Conservation (phyloP, 2,113 vertebrate genomes). For the Dolichotis patagonum region DNA sequence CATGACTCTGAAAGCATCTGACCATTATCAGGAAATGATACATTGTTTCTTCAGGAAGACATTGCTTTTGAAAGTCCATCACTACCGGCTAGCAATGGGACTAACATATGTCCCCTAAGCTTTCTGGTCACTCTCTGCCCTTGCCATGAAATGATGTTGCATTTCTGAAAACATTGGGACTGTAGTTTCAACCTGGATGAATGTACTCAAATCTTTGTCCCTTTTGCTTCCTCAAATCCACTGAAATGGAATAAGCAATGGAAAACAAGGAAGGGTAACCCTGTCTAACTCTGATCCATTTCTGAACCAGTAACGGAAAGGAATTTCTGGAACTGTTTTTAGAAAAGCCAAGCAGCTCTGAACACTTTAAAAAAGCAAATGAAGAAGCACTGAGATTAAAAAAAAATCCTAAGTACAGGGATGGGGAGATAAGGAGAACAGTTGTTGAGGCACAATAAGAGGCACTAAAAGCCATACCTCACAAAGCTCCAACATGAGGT, state of each 20-base stretch:
- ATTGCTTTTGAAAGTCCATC: constrained; percentile 4
- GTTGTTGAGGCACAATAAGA: background rate
- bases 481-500: background rate
- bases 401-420: background rate
- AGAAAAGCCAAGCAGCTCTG: constrained; percentile 2
- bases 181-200: background rate
- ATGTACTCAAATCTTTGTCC: background rate
- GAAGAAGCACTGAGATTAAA: background rate
- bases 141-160: background rate
- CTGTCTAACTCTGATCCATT: background rate
- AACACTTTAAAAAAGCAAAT: background rate
- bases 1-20: background rate
- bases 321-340: constrained; percentile 39
- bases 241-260: background rate
- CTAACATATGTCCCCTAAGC: background rate
- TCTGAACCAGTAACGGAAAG: background rate
- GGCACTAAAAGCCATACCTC: background rate
- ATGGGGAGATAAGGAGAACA: background rate
- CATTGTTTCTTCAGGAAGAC: constrained; percentile 44
- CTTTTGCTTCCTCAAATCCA: background rate
- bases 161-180: constrained; percentile 25
- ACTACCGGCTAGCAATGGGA: background rate
- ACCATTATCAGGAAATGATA: constrained; percentile 42
- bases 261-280: background rate
- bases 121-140: background rate